Percentiles rank a stretch among this genome's conserved stretches.
Conservation (phyloP, 2,113 vertebrate genomes). For the Aspidoscelis tigris region DNA sequence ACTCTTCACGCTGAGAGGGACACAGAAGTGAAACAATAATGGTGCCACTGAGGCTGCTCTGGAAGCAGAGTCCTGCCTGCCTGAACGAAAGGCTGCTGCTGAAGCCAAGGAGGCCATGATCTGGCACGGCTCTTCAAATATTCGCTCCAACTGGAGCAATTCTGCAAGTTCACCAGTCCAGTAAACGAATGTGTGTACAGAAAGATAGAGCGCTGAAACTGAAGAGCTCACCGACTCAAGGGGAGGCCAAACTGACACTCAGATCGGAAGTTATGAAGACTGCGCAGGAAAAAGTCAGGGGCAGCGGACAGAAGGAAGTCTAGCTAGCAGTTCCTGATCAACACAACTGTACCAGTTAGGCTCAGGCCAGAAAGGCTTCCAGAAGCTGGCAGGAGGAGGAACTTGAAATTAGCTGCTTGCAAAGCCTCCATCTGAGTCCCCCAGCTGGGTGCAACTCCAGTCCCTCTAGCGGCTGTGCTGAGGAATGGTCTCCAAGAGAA, state of each 20-base stretch:
- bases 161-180: background rate
- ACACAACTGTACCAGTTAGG: background rate
- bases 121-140: background rate
- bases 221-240: too few species aligned
- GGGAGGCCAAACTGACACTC: too few species aligned
- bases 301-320: too few species aligned
- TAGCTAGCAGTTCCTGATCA: background rate
- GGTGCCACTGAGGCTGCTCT: background rate
- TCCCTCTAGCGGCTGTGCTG: constrained; percentile 8
- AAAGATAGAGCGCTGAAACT: too few species aligned
- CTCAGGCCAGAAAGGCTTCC: too few species aligned
- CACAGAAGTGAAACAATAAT: background rate
- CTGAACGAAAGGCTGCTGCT: background rate
- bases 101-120: background rate
- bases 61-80: background rate
- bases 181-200: background rate
- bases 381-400: too few species aligned
- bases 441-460: background rate
- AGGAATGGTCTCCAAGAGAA: background rate
- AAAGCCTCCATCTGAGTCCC: background rate
- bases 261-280: too few species aligned
- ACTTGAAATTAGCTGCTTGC: too few species aligned
- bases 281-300: too few species aligned
- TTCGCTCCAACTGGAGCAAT: background rate
- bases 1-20: too few species aligned